Percentiles rank a stretch among this genome's conserved stretches.
These are phyloP conservation scores for Andricus curvator DNA, from an alignment of 2,888 invertebrate genomes.

Conservation along the genomic window DNA sequence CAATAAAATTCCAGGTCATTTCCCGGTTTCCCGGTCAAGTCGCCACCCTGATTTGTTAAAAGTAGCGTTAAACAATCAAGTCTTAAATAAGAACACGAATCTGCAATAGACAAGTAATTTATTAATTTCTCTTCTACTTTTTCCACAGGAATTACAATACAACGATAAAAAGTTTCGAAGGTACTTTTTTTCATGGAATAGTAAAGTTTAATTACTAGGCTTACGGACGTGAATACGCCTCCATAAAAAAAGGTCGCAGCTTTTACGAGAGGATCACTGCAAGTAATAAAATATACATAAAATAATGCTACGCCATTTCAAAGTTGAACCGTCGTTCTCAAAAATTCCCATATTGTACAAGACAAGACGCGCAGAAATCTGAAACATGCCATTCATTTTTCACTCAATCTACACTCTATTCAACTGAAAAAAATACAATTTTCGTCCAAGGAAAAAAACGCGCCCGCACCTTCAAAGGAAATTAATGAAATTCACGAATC, in stretches of 20 bases:
- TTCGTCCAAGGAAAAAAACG: background rate
- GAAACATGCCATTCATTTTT: background rate
- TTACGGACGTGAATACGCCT: background rate
- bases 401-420: background rate
- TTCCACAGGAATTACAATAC: conserved; percentile 45
- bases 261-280: background rate
- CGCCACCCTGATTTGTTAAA: too few species aligned
- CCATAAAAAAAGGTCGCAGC: background rate
- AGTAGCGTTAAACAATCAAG: background rate
- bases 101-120: background rate
- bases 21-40: too few species aligned
- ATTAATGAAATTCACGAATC: background rate
- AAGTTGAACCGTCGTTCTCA: background rate
- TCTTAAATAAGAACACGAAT: background rate
- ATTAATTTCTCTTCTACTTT: conserved; percentile 28
- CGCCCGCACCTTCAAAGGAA: background rate
- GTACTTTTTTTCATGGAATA: conserved; percentile 25
- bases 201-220: conserved; percentile 1
- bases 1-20: too few species aligned
- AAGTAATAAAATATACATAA: conserved; percentile 4
- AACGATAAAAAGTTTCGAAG: conserved; percentile 47
- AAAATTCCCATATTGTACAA: background rate
- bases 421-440: background rate
- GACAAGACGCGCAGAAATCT: conserved; percentile 4
- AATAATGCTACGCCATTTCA: background rate